Conservation (phyloP, 2,888 invertebrate genomes). For the Stenoptilia bipunctidactyla region DNA sequence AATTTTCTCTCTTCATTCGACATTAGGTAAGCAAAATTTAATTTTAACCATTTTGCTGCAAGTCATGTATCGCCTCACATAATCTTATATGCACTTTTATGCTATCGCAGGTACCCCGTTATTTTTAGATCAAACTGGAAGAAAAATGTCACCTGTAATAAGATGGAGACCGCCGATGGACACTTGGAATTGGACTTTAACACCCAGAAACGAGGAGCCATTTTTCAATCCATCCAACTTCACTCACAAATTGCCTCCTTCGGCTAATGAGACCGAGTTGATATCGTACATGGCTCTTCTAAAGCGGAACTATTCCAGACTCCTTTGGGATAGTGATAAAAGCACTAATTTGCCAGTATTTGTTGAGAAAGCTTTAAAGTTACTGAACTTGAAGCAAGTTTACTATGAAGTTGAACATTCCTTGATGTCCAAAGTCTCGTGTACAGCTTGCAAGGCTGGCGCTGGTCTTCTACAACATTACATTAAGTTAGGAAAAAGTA, state of each 20-base stretch:
- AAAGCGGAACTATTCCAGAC: slow-evolving; percentile 64
- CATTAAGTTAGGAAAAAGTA: slow-evolving; percentile 85
- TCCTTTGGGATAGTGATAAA: slow-evolving; percentile 82
- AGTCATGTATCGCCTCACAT: slow-evolving; percentile 2
- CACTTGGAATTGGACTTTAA: slow-evolving; percentile 55
- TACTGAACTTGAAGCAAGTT: slow-evolving; percentile 88
- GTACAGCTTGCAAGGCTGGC: slow-evolving; percentile 91
- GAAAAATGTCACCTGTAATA: slow-evolving; percentile 46
- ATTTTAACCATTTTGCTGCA: slow-evolving; percentile 1
- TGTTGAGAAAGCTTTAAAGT: slow-evolving; percentile 84
- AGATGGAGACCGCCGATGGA: slow-evolving; percentile 62
- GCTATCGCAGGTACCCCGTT: slow-evolving; percentile 51
- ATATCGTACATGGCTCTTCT: slow-evolving; percentile 54
- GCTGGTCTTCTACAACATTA: slow-evolving; percentile 89
- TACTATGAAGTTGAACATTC: slow-evolving; percentile 88
- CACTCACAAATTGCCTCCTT: slow-evolving; percentile 62
- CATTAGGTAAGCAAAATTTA: slow-evolving; percentile 34
- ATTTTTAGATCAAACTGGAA: slow-evolving; percentile 42
- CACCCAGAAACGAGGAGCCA: slow-evolving; percentile 47
- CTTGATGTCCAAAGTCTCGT: slow-evolving; percentile 92
- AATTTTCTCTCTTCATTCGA: slow-evolving; percentile 26
- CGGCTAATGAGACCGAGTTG: slow-evolving; percentile 59
- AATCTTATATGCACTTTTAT: slow-evolving; percentile 3
- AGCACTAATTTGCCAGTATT: slow-evolving; percentile 81
- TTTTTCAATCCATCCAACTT: slow-evolving; percentile 56